Evolutionary conservation across 2,797 vertebrate genomes (phyloP).

Genomic region (Ciconia nigra): DNA sequence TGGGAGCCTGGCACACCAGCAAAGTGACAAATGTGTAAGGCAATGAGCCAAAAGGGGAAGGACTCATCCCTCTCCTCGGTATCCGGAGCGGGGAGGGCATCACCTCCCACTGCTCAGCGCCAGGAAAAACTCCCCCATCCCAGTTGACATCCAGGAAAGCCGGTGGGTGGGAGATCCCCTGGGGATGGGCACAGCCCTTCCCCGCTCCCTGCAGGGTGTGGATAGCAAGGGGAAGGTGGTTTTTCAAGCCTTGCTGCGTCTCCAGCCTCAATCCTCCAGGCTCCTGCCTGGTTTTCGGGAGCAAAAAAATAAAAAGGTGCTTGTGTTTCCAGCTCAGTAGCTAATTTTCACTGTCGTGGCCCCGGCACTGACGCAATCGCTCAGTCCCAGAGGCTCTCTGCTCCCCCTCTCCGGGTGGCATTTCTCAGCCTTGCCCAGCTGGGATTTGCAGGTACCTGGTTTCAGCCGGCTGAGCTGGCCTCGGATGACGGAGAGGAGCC

Average conservation of each 20-base stretch:
- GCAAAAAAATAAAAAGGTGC: fast-evolving
- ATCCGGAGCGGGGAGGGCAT: fast-evolving
- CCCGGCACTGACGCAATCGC: fast-evolving
- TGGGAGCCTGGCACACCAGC: not conserved
- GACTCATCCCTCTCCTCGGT: not conserved
- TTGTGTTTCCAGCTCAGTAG: not conserved
- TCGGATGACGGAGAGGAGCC: not conserved
- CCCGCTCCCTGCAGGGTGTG: not conserved
- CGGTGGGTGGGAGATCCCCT: fast-evolving
- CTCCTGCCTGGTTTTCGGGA: not conserved
- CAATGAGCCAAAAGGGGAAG: not conserved
- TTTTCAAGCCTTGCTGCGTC: not conserved
- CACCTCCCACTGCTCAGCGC: not conserved
- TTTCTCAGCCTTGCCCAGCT: not conserved
- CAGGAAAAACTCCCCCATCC: not conserved
- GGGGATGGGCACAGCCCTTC: not conserved
- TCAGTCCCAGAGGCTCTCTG: not conserved
- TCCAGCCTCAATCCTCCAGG: not conserved
- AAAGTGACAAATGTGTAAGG: fast-evolving
- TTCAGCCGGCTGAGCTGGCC: not conserved
- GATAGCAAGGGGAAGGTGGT: fast-evolving
- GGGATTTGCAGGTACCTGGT: not conserved
- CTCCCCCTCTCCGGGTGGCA: not conserved
- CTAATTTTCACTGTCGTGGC: fast-evolving
- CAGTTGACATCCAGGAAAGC: not conserved